Percentiles rank a stretch among this genome's conserved stretches.
Conservation (phyloP, 2,888 invertebrate genomes). For the Heliconius sara region DNA sequence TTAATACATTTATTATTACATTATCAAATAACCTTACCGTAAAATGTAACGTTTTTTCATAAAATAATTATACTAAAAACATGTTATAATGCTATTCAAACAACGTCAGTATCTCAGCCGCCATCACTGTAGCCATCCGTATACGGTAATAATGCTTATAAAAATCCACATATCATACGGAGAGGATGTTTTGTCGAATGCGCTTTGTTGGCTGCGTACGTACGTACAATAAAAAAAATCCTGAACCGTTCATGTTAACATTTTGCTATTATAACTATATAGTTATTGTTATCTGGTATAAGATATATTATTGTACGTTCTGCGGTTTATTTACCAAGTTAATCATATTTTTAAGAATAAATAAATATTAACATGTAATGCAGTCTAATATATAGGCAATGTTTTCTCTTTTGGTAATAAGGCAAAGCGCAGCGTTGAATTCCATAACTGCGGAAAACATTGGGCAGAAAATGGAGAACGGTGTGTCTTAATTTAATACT, state of each 20-base stretch:
- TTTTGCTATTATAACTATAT: constrained; percentile 9
- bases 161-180: constrained; percentile 73
- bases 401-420: too few relatives aligned
- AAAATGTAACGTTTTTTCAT: neutral
- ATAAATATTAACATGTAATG: neutral
- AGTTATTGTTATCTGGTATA: constrained; percentile 2
- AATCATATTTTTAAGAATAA: neutral
- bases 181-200: constrained; percentile 70
- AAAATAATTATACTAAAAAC: constrained; percentile 3
- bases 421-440: neutral
- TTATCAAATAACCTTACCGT: neutral
- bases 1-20: too few relatives aligned
- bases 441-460: neutral
- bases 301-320: neutral
- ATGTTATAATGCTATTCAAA: constrained; percentile 4
- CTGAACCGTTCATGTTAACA: constrained; percentile 46
- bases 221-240: constrained; percentile 63
- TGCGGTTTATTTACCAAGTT: neutral
- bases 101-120: constrained; percentile 26
- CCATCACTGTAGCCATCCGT: constrained; percentile 47
- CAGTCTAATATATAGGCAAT: neutral
- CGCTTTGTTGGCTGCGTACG: constrained; percentile 70
- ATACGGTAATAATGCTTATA: constrained; percentile 61
- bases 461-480: neutral
- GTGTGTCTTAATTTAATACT: neutral